These are phyloP conservation scores for Chlamydotis undulata DNA, from an alignment of 2,113 vertebrate species.

Conservation along the genomic window DNA sequence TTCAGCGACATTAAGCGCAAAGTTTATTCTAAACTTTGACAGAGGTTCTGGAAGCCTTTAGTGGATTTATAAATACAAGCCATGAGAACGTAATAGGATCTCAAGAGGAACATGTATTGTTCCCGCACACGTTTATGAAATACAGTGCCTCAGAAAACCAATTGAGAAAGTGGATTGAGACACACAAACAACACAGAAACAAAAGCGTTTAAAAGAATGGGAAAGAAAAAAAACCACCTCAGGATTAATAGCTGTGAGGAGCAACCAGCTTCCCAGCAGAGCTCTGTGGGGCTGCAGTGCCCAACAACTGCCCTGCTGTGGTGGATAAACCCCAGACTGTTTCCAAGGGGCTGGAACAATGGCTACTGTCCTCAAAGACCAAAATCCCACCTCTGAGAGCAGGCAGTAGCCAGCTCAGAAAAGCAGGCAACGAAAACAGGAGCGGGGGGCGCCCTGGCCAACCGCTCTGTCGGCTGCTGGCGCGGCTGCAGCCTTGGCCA, in stretches of 20 bases:
- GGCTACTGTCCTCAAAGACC: background rate
- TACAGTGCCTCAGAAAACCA: background rate
- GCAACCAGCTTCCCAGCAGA: background rate
- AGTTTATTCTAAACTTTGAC: background rate
- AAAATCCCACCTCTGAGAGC: background rate
- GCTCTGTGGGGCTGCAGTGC: background rate
- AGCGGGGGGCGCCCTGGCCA: fast-evolving
- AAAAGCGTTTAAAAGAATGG: background rate
- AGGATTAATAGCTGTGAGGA: too few relatives aligned
- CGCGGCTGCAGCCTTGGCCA: background rate
- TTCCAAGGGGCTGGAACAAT: background rate
- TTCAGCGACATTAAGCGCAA: background rate
- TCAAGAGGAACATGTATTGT: background rate
- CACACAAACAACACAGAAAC: background rate
- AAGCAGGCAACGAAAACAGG: fast-evolving
- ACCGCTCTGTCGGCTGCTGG: background rate
- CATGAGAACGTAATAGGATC: fast-evolving
- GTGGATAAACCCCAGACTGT: background rate
- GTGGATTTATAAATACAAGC: background rate
- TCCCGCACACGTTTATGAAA: background rate
- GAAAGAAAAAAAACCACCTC: too few relatives aligned
- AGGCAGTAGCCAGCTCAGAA: background rate
- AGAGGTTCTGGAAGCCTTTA: background rate
- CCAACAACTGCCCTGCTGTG: background rate
- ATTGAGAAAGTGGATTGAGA: background rate